Conservation (phyloP, 2,888 invertebrate species). For the Linnaemya vulpina region DNA sequence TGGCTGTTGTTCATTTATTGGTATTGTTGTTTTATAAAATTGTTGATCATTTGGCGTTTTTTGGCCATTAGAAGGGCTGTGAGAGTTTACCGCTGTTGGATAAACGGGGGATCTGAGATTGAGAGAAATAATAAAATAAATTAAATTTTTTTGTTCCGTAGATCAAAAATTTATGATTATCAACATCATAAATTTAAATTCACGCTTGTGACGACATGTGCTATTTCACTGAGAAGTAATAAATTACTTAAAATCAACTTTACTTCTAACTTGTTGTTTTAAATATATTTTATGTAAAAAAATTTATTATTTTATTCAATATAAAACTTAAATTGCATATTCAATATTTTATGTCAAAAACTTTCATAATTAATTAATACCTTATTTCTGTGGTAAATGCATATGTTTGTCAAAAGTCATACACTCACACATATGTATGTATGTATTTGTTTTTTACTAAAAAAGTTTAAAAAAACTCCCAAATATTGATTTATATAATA, state of each 20-base stretch:
- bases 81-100: constrained; percentile 79
- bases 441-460: no score
- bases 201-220: neutral
- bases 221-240: neutral
- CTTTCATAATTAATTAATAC: no score
- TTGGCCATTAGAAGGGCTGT: constrained; percentile 79
- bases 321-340: neutral
- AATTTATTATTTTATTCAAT: neutral
- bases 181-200: neutral
- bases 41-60: constrained; percentile 77
- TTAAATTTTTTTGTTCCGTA: neutral
- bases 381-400: no score
- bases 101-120: constrained; percentile 78
- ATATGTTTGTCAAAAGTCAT: no score
- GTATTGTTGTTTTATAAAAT: constrained; percentile 72
- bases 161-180: neutral
- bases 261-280: neutral
- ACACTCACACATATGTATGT: no score
- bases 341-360: no score
- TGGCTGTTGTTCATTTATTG: constrained; percentile 70
- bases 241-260: neutral
- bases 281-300: neutral
- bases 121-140: constrained; percentile 35
- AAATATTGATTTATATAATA: no score
- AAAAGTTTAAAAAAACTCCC: no score